A percentile compares a stretch with the other conserved stretches of the same genome.
phyloP scores from a whole-genome alignment of 1,140 invertebrate species.

The Arctopsyche grandis region DNA sequence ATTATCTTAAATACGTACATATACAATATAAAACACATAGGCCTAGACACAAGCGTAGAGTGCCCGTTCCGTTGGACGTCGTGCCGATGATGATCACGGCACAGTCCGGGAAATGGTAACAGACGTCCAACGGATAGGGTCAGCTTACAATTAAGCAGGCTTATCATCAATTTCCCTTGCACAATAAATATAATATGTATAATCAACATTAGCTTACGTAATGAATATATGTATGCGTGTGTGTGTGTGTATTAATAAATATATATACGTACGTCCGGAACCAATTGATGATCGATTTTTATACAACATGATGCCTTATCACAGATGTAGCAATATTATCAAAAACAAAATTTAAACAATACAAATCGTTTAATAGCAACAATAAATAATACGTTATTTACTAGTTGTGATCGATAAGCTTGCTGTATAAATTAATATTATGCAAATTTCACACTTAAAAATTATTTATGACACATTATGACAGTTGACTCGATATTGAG shows the following conservation, averaged over 20 bases:
- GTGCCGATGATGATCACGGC: too few species aligned
- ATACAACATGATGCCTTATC: slow-evolving; percentile 27
- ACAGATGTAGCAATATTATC: slow-evolving; percentile 32
- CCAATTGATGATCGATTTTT: slow-evolving; percentile 20
- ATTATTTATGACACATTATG: slow-evolving; percentile 17
- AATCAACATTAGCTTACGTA: slow-evolving; percentile 27
- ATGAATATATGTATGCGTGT: too few species aligned
- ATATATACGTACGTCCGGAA: slow-evolving; percentile 2
- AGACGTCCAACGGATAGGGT: background rate
- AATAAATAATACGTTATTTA: background rate
- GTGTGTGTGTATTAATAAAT: too few species aligned
- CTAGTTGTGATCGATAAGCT: background rate
- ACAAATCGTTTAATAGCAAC: background rate
- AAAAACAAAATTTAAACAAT: background rate
- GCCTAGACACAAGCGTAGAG: slow-evolving; percentile 49
- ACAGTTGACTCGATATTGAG: slow-evolving; percentile 6
- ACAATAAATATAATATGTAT: slow-evolving; percentile 9
- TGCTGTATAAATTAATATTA: background rate
- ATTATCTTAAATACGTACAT: slow-evolving; percentile 22
- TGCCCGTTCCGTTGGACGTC: background rate
- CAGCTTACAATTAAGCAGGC: slow-evolving; percentile 31
- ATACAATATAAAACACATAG: slow-evolving; percentile 44
- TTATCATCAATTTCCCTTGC: slow-evolving; percentile 23
- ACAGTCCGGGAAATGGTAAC: too few species aligned
- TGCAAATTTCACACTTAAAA: background rate